Evolutionary conservation across 2,888 invertebrate species (phyloP).

Genomic region (Eumerus sabulonum): DNA sequence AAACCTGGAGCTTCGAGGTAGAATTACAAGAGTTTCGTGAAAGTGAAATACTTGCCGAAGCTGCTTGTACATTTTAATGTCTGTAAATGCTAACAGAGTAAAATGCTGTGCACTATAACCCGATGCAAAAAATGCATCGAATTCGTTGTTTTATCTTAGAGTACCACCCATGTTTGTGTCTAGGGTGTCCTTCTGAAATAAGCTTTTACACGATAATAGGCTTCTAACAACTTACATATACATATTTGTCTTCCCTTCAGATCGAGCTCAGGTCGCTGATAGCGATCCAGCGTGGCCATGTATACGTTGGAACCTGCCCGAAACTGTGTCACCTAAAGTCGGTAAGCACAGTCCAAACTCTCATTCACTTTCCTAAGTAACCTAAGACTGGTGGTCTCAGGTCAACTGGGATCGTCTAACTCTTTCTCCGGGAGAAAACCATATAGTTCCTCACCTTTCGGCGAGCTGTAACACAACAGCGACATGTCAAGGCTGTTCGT

Average conservation of each 20-base stretch:
- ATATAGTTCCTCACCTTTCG: conserved; percentile 67
- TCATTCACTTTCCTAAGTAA: neutral
- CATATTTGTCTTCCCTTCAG: conserved; percentile 76
- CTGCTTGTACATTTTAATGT: too few relatives aligned
- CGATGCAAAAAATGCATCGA: too few relatives aligned
- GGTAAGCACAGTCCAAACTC: conserved; percentile 69
- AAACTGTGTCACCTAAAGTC: conserved; percentile 86
- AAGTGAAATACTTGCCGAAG: too few relatives aligned
- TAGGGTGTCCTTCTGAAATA: too few relatives aligned
- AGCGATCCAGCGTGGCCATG: conserved; percentile 89
- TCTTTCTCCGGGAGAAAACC: conserved; percentile 72
- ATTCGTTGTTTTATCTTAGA: too few relatives aligned
- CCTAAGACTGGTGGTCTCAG: conserved; percentile 67
- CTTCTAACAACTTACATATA: too few relatives aligned
- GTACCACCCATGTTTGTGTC: too few relatives aligned
- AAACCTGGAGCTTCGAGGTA: too few relatives aligned
- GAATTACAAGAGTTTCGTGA: too few relatives aligned
- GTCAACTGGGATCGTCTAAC: conserved; percentile 76
- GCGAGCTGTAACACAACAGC: conserved; percentile 69
- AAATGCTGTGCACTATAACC: too few relatives aligned
- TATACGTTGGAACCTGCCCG: conserved; percentile 87
- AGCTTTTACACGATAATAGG: too few relatives aligned
- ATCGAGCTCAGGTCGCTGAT: conserved; percentile 87
- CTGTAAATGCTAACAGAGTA: too few relatives aligned
- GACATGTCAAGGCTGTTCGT: conserved; percentile 73